Conservation (phyloP, 1,140 invertebrate species). For the Pentalonia nigronervosa region DNA sequence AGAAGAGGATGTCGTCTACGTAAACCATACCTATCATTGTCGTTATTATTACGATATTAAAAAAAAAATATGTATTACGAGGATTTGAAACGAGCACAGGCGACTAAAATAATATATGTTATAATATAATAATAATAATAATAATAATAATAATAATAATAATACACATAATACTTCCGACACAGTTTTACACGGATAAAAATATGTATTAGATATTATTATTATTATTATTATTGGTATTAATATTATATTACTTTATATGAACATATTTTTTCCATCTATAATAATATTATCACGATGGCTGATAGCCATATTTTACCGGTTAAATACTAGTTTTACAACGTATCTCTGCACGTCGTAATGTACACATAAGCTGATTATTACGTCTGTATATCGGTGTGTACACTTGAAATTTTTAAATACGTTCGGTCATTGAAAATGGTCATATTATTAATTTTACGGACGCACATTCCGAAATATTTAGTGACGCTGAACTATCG, state of each 20-base stretch:
- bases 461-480: background rate
- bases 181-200: background rate
- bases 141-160: background rate
- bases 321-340: slow-evolving; percentile 10
- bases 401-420: background rate
- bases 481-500: background rate
- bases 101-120: too few species aligned
- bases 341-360: background rate
- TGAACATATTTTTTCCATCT: background rate
- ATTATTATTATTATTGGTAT: background rate
- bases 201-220: background rate
- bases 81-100: background rate
- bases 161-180: background rate
- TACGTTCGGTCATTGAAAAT: background rate
- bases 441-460: background rate
- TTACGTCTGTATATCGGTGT: background rate
- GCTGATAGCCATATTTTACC: background rate
- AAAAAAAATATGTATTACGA: background rate
- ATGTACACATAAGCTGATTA: slow-evolving; percentile 10
- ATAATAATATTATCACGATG: background rate
- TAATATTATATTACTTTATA: background rate
- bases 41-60: background rate
- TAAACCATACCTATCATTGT: background rate
- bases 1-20: background rate
- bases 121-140: too few species aligned